Evolutionary conservation across 2,888 invertebrate species (phyloP).

Genomic region (Acleris sparsana): DNA sequence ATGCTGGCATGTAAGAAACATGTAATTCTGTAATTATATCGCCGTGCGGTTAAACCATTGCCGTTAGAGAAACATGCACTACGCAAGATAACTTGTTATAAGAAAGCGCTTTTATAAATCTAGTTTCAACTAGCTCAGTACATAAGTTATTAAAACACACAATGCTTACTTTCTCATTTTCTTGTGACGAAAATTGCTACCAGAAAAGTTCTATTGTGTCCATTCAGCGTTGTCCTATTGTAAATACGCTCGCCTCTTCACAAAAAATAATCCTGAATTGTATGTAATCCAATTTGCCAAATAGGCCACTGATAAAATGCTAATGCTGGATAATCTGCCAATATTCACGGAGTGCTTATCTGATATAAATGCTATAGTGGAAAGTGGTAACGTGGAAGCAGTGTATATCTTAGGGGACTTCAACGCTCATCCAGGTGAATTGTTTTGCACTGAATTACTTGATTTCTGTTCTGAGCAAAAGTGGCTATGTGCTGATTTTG

Average conservation of each 20-base stretch:
- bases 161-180: slow-evolving; percentile 81
- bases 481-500: no score
- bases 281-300: slow-evolving; percentile 43
- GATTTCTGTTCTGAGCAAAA: no score
- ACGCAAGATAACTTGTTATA: slow-evolving; percentile 26
- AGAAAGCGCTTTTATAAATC: slow-evolving; percentile 35
- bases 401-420: no score
- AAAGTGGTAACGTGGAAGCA: no score
- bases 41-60: slow-evolving; percentile 49
- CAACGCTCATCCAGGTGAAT: no score
- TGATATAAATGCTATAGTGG: no score
- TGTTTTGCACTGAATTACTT: no score
- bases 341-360: no score
- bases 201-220: slow-evolving; percentile 68
- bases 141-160: slow-evolving; percentile 54
- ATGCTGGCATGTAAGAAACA: slow-evolving; percentile 27
- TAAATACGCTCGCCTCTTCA: slow-evolving; percentile 55
- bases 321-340: no score
- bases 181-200: slow-evolving; percentile 70
- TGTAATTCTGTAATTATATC: slow-evolving; percentile 50
- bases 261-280: slow-evolving; percentile 49
- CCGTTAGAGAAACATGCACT: slow-evolving; percentile 39
- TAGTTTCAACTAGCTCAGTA: slow-evolving; percentile 36
- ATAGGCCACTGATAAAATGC: slow-evolving; percentile 42
- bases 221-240: slow-evolving; percentile 58